A percentile compares a stretch with the other conserved stretches of the same genome.
Evolutionary conservation across 2,888 invertebrate species (phyloP).

Genomic region (Oeneis ivallda): DNA sequence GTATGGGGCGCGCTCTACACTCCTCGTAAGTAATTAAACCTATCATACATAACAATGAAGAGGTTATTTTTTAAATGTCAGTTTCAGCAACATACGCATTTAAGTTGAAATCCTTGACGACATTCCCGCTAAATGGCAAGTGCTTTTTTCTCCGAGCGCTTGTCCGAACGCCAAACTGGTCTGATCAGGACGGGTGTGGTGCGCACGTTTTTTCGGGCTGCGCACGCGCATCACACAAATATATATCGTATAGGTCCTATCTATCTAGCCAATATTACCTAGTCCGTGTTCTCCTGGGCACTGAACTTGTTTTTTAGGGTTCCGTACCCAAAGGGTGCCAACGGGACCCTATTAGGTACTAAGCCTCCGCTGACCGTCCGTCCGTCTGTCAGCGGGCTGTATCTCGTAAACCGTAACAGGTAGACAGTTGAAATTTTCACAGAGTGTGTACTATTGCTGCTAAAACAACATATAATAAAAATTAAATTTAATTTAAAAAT

Average conservation of each 20-base stretch:
- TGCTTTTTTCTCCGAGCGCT: constrained; percentile 63
- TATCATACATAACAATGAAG: neutral
- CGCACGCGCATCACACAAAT: constrained; percentile 42
- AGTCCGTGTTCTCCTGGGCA: too few relatives aligned
- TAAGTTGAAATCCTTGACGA: constrained; percentile 75
- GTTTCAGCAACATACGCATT: constrained; percentile 40
- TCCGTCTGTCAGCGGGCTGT: too few relatives aligned
- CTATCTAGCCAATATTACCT: too few relatives aligned
- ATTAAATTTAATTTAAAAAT: too few relatives aligned
- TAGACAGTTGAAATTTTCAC: too few relatives aligned
- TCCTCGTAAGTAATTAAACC: neutral
- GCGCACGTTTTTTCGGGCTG: constrained; percentile 69
- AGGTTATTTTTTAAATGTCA: constrained; percentile 17
- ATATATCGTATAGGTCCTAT: neutral
- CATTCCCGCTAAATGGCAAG: constrained; percentile 70
- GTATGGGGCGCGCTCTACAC: neutral
- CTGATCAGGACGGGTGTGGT: constrained; percentile 51
- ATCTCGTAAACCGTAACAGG: too few relatives aligned
- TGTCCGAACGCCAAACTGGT: constrained; percentile 77
- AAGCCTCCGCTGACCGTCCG: too few relatives aligned
- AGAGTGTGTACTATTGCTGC: too few relatives aligned
- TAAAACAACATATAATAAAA: too few relatives aligned
- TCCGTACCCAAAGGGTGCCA: too few relatives aligned
- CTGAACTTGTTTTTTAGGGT: too few relatives aligned
- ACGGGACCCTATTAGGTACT: too few relatives aligned